Evolutionary conservation across 2,888 invertebrate genomes (phyloP), one percentile per base, ranked within the genome.

Genomic region (Aphidoletes aphidimyza): DNA sequence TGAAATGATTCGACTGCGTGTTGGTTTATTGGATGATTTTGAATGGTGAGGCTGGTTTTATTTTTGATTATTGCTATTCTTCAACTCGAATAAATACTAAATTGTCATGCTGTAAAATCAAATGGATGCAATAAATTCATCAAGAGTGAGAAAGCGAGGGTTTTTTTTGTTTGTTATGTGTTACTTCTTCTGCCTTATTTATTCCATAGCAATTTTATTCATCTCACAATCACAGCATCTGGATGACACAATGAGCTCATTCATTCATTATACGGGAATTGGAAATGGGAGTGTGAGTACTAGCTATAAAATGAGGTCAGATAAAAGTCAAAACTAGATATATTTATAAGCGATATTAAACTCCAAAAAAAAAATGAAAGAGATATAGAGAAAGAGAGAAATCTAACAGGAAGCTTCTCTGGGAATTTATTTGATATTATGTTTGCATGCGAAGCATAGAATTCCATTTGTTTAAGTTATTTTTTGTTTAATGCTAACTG

Each of bases 51-150:
- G n/a, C n/a, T 49, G 17, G 17, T 19, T 59, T 59, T 59, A 22
- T 59, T 59, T 54, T 54, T n/a, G 17, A 6, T n/a, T 47, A 47
- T 47, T 36, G 36, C 78, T 19, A 36, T 36, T 34, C 17, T 8
- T 36, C 17, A 6, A 19, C 11, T 34, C 36, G 19, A 36, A 36
- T 78, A 78, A 78, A 36, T 36, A 36, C 36, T 36, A 78, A 78
- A 78, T 78, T 36, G 78, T 19, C 19, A 19, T 78, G 78, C 78
- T 78, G 78, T 78, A 78, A 78, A 36, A 78, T 78, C 36, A 78
- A 78, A 78, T 78, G 36, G 36, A 78, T 36, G 78, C 78, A 78
- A 78, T 78, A 78, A 78, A 78, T 59, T 36, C 78, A 78, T 78
- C 36, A 36, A n/a, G 78, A 34, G 36, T 3, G 36, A 17, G n/a